These are phyloP conservation scores for Nephrotoma flavescens DNA, from an alignment of 2,888 invertebrate species.

Conservation along the genomic window DNA sequence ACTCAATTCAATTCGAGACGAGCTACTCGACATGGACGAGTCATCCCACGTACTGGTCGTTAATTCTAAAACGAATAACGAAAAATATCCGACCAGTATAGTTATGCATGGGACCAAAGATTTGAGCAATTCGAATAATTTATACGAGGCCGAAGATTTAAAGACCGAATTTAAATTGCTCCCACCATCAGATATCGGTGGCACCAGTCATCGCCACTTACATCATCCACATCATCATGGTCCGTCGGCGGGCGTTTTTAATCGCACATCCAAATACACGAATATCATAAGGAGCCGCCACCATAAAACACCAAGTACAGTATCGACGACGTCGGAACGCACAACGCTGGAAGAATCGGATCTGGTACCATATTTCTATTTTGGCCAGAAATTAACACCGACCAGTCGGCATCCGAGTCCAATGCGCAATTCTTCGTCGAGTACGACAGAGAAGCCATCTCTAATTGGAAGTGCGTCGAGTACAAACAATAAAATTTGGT, in stretches of 20 bases:
- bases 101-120: constrained; percentile 21
- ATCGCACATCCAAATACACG: neutral
- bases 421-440: constrained; percentile 17
- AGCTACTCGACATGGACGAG: constrained; percentile 31
- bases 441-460: constrained; percentile 10
- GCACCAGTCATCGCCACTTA: neutral
- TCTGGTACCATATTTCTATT: constrained; percentile 53
- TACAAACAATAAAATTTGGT: constrained; percentile 9
- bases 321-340: neutral
- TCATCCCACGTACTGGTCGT: constrained; percentile 22
- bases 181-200: neutral
- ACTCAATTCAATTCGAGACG: constrained; percentile 14
- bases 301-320: neutral
- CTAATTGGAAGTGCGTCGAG: neutral
- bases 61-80: neutral
- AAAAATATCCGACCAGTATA: constrained; percentile 1
- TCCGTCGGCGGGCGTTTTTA: neutral
- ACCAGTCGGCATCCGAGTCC: constrained; percentile 31
- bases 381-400: constrained; percentile 47
- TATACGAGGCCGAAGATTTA: neutral
- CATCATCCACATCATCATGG: neutral
- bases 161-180: constrained; percentile 2
- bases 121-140: constrained; percentile 17
- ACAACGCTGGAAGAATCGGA: constrained; percentile 29
- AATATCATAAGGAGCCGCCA: neutral